These are phyloP conservation scores for Urosaurus nigricauda DNA, from an alignment of 2,797 vertebrate species.

Conservation along the genomic window DNA sequence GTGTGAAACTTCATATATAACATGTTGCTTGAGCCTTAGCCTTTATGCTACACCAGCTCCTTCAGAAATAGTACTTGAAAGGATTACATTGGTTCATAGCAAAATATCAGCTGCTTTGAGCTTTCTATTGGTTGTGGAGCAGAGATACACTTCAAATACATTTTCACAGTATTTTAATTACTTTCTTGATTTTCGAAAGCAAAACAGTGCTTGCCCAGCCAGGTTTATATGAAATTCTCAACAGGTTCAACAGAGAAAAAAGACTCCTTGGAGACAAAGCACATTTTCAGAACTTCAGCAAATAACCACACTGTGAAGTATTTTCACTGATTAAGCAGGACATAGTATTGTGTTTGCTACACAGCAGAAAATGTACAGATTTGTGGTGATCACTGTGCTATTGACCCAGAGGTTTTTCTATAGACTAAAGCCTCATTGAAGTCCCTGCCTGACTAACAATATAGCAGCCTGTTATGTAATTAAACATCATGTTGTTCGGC, in stretches of 20 bases:
- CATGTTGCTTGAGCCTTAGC: not conserved
- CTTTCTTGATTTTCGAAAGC: constrained; percentile 12
- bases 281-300: constrained; percentile 20
- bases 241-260: not conserved
- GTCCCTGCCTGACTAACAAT: constrained; percentile 10
- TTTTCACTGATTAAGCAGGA: constrained; percentile 1
- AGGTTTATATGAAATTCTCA: constrained; percentile 14
- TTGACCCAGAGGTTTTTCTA: not conserved
- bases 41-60: not conserved
- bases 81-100: not conserved
- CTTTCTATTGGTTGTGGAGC: constrained; percentile 16
- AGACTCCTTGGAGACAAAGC: not conserved
- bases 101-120: not conserved
- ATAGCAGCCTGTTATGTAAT: constrained; percentile 39
- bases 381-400: not conserved
- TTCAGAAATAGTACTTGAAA: not conserved
- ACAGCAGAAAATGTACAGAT: constrained; percentile 21
- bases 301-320: not conserved
- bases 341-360: constrained; percentile 16
- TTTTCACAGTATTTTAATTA: constrained; percentile 31
- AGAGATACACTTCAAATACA: constrained; percentile 24
- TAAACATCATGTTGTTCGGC: constrained; percentile 43
- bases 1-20: too few species aligned
- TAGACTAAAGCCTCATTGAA: constrained; percentile 11
- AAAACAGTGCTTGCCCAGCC: not conserved